phyloP scores from a whole-genome alignment of 2,797 vertebrate species.

The Buphagus erythrorhynchus region DNA sequence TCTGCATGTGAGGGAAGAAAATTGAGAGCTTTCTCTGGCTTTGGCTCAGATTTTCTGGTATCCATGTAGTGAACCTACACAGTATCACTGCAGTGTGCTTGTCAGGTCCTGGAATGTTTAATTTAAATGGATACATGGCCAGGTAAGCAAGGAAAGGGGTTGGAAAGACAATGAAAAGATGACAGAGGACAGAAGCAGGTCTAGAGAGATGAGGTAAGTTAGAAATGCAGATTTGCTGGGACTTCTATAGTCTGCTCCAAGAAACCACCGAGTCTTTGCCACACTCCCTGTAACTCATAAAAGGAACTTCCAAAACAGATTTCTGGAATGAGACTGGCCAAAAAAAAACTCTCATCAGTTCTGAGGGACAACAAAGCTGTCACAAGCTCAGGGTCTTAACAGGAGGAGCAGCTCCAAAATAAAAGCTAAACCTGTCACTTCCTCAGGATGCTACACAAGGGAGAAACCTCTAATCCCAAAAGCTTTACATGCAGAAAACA shows the following conservation, averaged over 20 bases:
- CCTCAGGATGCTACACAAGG: background rate
- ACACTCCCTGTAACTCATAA: background rate
- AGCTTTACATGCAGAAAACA: background rate
- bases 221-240: background rate
- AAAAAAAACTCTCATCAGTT: background rate
- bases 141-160: conserved; percentile 26
- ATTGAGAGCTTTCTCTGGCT: background rate
- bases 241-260: background rate
- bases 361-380: background rate
- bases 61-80: background rate
- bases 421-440: background rate
- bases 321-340: background rate
- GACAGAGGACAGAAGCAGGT: conserved; percentile 43
- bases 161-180: conserved; percentile 32
- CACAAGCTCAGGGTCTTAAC: background rate
- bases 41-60: background rate
- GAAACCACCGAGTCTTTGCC: background rate
- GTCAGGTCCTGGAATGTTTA: background rate
- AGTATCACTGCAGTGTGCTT: background rate
- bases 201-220: background rate
- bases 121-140: background rate
- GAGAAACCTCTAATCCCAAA: background rate
- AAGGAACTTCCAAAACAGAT: background rate
- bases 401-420: background rate
- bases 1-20: background rate